Evolutionary conservation across 37 sponge, comb jelly and placozoan genomes (phyloP), one percentile per base, ranked within the genome.

Genomic region (Aplysina aerophoba): DNA sequence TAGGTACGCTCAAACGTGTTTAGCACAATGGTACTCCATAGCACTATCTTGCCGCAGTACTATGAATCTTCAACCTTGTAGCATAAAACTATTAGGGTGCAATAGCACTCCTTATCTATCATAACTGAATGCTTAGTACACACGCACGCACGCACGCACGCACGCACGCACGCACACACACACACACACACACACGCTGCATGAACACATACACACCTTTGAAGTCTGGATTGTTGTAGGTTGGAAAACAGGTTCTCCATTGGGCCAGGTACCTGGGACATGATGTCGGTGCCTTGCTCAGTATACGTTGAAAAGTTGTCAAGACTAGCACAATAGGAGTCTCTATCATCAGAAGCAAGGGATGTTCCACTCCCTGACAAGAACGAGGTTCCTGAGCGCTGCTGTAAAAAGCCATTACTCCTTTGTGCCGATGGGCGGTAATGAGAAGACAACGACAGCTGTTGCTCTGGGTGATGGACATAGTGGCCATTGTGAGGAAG

Each of bases 241-340:
- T 36, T 39, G 11, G 54, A 19, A 17, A 75, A 19, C 25, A 75
- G 54, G 78, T 44, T 75, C 78, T 75, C 78, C 41, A 75, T 75
- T 30, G 78, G 78, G 19, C 78, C 78, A 41, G n/a, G 37, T 16
- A 24, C 78, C 28, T 27, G 64, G 27, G 24, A 6, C 28, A 62
- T 62, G 21, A 75, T 41, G 25, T 75, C 78, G 21, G 78, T 75
- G 16, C 78, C 78, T 21, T 39, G 78, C 53, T 75, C 78, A 2
- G 78, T 75, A 36, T 25, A 41, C 20, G 37, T 41, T 19, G 78
- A 75, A 41, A 25, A 40, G 25, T 75, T 75, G 54, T 75, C 78
- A 62, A 62, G 2, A 11, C 11, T 14, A 62, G 27, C 28, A n/a
- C 54, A 75, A 44, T 13, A 24, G 3, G 78, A 75, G 25, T 75